phyloP scores from a whole-genome alignment of 2,888 invertebrate species.

The Euzetes globulus region DNA sequence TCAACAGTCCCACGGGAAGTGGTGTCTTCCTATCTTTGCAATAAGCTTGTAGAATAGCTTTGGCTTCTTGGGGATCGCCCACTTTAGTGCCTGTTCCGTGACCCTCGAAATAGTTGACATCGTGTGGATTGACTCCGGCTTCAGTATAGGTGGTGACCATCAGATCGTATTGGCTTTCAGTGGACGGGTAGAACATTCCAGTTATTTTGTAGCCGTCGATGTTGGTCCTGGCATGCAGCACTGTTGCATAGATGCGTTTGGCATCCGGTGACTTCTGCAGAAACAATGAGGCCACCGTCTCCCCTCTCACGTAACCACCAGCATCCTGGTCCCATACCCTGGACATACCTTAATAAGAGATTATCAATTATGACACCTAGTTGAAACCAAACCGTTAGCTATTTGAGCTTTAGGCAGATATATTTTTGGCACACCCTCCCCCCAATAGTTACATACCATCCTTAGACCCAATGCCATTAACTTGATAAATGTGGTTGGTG shows the following conservation, averaged over 20 bases:
- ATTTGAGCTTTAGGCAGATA: too few species aligned
- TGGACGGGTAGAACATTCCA: conserved; percentile 52
- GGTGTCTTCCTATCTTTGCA: conserved; percentile 57
- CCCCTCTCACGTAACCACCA: too few species aligned
- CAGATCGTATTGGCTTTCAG: conserved; percentile 59
- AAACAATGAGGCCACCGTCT: too few species aligned
- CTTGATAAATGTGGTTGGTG: conserved; percentile 67
- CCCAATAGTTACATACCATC: conserved; percentile 72
- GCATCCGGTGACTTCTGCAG: conserved; percentile 44
- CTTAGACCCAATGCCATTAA: conserved; percentile 81
- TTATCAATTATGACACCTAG: too few species aligned
- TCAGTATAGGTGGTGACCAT: conserved; percentile 71
- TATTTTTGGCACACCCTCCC: conserved; percentile 76
- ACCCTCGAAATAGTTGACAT: conserved; percentile 86
- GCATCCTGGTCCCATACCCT: too few species aligned
- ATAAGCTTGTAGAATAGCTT: conserved; percentile 46
- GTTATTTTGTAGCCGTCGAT: conserved; percentile 86
- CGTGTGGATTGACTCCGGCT: conserved; percentile 67
- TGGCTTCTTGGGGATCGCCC: conserved; percentile 53
- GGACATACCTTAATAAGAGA: conserved; percentile 52
- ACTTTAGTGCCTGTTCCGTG: conserved; percentile 80
- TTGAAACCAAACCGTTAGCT: too few species aligned
- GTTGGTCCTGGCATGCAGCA: conserved; percentile 51
- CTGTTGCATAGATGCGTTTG: conserved; percentile 50
- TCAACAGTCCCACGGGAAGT: conserved; percentile 88